Conservation (phyloP, 2,797 vertebrate genomes). For the Glossophaga mutica region DNA sequence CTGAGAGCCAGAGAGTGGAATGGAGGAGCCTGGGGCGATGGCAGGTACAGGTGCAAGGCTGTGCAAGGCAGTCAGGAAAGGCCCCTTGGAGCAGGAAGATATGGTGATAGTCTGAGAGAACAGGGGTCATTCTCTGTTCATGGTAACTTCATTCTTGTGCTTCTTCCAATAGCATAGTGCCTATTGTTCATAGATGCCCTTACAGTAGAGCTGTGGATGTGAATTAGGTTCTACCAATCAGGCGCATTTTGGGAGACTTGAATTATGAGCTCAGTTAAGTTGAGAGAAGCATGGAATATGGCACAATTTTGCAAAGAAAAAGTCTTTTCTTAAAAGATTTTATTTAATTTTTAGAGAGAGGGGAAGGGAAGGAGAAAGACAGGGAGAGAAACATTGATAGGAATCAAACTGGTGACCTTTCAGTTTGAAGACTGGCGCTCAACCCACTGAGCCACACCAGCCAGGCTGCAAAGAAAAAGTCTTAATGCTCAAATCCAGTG, state of each 20-base stretch:
- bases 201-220: not conserved
- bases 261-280: not conserved
- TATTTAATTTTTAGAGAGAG: not conserved
- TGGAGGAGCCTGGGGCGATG: accelerated
- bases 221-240: not conserved
- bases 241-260: not conserved
- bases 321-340: not conserved
- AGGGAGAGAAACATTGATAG: not conserved
- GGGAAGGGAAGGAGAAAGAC: not conserved
- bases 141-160: not conserved
- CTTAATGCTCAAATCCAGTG: not conserved
- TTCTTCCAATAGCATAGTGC: not conserved
- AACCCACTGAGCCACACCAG: not conserved
- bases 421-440: not conserved
- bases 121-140: not conserved
- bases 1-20: not conserved
- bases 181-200: not conserved
- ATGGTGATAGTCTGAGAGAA: not conserved
- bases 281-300: not conserved
- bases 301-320: not conserved
- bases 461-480: not conserved
- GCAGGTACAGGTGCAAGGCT: not conserved
- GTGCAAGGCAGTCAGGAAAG: not conserved
- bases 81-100: not conserved
- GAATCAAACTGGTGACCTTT: not conserved